Percentiles rank a stretch among this genome's conserved stretches.
phyloP scores from a whole-genome alignment of 2,797 vertebrate species.

The Sebastes trivittatus region DNA sequence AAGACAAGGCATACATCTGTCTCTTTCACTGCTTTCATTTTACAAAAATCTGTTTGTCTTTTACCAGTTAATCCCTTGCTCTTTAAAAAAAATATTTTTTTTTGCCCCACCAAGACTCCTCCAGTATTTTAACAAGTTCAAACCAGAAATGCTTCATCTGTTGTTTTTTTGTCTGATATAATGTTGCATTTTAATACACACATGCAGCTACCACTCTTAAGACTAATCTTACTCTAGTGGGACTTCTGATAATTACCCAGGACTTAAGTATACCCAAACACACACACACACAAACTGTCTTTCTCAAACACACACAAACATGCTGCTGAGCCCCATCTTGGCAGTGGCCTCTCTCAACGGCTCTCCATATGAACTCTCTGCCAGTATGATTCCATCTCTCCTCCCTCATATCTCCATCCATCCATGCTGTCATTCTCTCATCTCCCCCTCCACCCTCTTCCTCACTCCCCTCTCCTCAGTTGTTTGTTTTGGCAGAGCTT shows the following conservation, averaged over 20 bases:
- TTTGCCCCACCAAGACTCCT: neutral
- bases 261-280: constrained; percentile 1
- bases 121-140: neutral
- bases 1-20: neutral
- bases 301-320: neutral
- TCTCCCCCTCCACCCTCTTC: constrained; percentile 25
- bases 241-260: constrained; percentile 28
- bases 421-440: constrained; percentile 51
- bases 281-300: neutral
- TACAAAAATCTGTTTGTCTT: neutral
- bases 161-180: neutral
- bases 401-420: constrained; percentile 66
- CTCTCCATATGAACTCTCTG: constrained; percentile 52
- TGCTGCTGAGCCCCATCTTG: constrained; percentile 34
- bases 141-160: neutral
- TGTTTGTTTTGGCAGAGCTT: constrained; percentile 69
- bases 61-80: neutral
- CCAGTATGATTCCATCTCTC: constrained; percentile 62
- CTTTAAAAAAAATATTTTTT: neutral
- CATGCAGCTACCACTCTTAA: neutral
- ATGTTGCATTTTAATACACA: neutral
- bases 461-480: constrained; percentile 28
- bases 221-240: constrained; percentile 4
- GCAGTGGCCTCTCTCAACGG: constrained; percentile 40
- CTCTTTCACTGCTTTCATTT: neutral